phyloP scores from a whole-genome alignment of 2,797 vertebrate species.

The Anas flavirostris region DNA sequence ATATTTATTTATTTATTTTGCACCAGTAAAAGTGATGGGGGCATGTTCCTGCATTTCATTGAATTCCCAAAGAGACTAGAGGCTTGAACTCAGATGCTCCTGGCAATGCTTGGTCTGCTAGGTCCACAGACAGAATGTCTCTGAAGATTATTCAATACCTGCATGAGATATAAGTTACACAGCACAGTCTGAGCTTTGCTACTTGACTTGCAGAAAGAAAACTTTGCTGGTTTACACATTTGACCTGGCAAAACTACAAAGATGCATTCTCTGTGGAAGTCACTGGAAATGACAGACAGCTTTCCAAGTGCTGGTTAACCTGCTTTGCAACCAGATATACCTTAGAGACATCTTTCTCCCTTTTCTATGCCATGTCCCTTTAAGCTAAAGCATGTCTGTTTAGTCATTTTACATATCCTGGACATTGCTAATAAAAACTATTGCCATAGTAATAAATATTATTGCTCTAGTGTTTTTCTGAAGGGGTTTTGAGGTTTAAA shows the following conservation, averaged over 20 bases:
- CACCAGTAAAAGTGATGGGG: background rate
- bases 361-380: background rate
- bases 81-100: background rate
- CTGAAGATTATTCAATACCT: background rate
- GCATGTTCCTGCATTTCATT: background rate
- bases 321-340: background rate
- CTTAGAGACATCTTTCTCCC: background rate
- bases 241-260: background rate
- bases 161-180: background rate
- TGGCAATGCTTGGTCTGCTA: background rate
- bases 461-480: background rate
- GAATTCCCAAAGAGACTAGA: background rate
- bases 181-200: background rate
- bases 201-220: background rate
- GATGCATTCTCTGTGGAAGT: background rate
- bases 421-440: background rate
- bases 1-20: background rate
- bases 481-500: background rate
- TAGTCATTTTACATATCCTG: background rate
- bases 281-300: background rate
- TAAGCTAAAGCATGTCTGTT: background rate
- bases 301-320: background rate
- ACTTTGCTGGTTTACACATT: background rate
- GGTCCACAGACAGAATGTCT: background rate
- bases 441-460: background rate